Conservation (phyloP, 1,140 invertebrate genomes). For the Orussus abietinus region DNA sequence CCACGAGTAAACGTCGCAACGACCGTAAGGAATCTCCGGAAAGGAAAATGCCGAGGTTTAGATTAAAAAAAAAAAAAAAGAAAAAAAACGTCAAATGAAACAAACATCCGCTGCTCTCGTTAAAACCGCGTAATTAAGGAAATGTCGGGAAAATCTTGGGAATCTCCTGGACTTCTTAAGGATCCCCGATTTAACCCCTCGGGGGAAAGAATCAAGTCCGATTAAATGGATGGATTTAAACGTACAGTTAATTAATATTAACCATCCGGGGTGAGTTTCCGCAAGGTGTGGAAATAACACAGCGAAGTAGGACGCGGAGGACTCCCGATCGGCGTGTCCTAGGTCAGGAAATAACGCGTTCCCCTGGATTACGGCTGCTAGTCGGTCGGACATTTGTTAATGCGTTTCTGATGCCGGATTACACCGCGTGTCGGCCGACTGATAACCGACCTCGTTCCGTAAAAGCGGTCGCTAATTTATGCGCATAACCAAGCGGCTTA, state of each 20-base stretch:
- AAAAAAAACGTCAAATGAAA: no score
- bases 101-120: neutral
- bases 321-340: no score
- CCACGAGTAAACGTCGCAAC: neutral
- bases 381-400: constrained; percentile 35
- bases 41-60: neutral
- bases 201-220: no score
- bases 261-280: no score
- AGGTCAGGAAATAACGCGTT: no score
- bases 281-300: no score
- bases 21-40: neutral
- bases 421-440: constrained; percentile 28
- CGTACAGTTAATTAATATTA: no score
- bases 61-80: neutral
- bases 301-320: no score
- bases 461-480: constrained; percentile 37
- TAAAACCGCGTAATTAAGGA: neutral
- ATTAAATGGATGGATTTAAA: no score
- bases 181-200: no score
- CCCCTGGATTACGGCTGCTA: constrained; percentile 27
- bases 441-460: constrained; percentile 28
- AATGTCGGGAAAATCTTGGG: no score
- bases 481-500: constrained; percentile 32
- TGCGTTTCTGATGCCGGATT: constrained; percentile 40
- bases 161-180: no score